A percentile compares a stretch with the other conserved stretches of the same genome.
Evolutionary conservation across 1,140 invertebrate species (phyloP).

Genomic region (Periplaneta americana): DNA sequence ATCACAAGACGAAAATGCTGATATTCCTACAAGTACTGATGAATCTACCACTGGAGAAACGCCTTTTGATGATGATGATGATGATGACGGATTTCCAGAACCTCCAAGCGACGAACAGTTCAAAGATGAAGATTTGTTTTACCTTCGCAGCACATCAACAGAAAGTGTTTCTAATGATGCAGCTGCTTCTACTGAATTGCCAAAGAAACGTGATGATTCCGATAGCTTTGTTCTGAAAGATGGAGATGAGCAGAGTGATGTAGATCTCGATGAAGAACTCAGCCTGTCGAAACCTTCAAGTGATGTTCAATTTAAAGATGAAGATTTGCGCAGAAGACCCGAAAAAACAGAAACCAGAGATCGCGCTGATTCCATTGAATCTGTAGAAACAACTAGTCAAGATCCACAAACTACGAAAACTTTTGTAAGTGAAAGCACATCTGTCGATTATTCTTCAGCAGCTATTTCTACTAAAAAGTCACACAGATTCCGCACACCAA

Average conservation of each 20-base stretch:
- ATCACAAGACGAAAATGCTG: no score
- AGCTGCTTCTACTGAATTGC: not conserved
- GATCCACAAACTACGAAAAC: not conserved
- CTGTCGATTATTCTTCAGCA: not conserved
- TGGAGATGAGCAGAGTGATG: not conserved
- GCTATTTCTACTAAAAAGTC: not conserved
- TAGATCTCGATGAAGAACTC: not conserved
- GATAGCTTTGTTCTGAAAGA: not conserved
- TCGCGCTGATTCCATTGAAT: not conserved
- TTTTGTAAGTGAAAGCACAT: not conserved
- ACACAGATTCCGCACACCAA: not conserved
- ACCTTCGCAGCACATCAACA: not conserved
- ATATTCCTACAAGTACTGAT: no score
- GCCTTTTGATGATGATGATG: not conserved
- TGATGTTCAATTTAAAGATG: not conserved
- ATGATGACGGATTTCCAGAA: not conserved
- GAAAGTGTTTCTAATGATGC: not conserved
- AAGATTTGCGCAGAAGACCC: not conserved
- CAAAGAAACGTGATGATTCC: not conserved
- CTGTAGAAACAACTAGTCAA: not conserved
- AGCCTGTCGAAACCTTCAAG: not conserved
- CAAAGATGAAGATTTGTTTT: not conserved
- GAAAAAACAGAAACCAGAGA: not conserved
- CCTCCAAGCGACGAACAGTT: not conserved
- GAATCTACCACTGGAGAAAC: not conserved